Evolutionary conservation across 2,888 invertebrate genomes (phyloP), one percentile per base, ranked within the genome.

Genomic region (Chaetogeoica ovagalla): DNA sequence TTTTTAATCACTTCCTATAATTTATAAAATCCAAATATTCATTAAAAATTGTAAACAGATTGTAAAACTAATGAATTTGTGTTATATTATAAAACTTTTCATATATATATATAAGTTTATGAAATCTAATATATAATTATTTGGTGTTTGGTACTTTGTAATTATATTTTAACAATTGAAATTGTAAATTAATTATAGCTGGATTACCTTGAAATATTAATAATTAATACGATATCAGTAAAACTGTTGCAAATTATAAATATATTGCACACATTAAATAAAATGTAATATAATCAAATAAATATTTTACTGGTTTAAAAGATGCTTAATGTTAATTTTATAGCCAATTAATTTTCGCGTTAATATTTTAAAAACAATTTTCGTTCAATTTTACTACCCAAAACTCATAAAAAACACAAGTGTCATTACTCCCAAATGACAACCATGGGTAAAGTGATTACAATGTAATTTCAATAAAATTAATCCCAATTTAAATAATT

Each of bases 31-130:
- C n/a, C 60, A 55, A 8, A 52, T 71, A 74, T 11, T 65, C 65
- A 65, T 74, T 74, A 15, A 21, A 65, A 15, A 37, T 74, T 74
- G 55, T 65, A 63, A 73, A 73, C 39, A 57, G 30, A 74, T 63
- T 74, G 52, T 74, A 57, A 75, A 15, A 59, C 63, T 21, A 30
- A 55, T 66, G 23, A 65, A 48, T 75, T 66, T 65, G 59, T 48
- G 23, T 68, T 48, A 48, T 30, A 59, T 48, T 68, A 7, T 68
- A 43, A 76, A 68, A 43, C 68, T 8, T 66, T 0, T 37, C 37
- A 11, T 74, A 39, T 21, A n/a, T n/a, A n/a, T n/a, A 37, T 65
- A 21, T 30, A n/a, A n/a, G n/a, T 59, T 23, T n/a, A 48, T 63
- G 21, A 9, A 73, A 73, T 63, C 62, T 73, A 62, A 43, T 70